Evolutionary conservation across 1,140 invertebrate genomes (phyloP), one percentile per base, ranked within the genome.

Genomic region (Cryptotermes secundus): DNA sequence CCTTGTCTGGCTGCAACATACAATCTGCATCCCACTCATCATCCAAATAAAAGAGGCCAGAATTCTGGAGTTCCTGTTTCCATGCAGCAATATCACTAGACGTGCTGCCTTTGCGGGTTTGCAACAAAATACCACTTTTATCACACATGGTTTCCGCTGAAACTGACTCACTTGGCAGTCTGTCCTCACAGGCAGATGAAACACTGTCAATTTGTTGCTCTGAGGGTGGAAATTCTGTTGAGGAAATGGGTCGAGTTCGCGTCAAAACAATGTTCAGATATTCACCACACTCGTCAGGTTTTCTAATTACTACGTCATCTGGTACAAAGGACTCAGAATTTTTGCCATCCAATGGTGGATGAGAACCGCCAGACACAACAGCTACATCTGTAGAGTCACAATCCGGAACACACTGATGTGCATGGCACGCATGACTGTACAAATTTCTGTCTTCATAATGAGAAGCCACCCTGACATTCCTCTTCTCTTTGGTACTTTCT

Each of bases 81-180:
- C 87, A 87, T 16, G 81, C 84, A 34, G 72, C 80, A 26, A 87
- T 84, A 84, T 87, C 87, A 86, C 87, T 87, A 34, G 86, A 87
- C 26, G 79, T 85, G 84, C 87, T 86, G 19, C 83, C 83, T 42
- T 84, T 84, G 16, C 83, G 83, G n/a, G 6, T 59, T 84, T 65
- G 72, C 35, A 24, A 82, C 36, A 31, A 14, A 72, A 16, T n/a
- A 31, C n/a, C 59, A 72, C 59, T 72, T 31, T 72, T 26, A 31
- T n/a, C 59, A n/a, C 26, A 72, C 9, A 14, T 31, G n/a, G 59
- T 22, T 49, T 49, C 45, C 12, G 22, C 9, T 19, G 45, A 19
- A 16, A 19, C 45, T 49, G 0, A 14, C 16, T 49, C 59, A 72
- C 26, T 31, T 7, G 9, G 59, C 16, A n/a, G 4, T 72, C 59